Percentiles rank a stretch among this genome's conserved stretches.
phyloP scores from a whole-genome alignment of 2,113 vertebrate species.

The Alces alces region DNA sequence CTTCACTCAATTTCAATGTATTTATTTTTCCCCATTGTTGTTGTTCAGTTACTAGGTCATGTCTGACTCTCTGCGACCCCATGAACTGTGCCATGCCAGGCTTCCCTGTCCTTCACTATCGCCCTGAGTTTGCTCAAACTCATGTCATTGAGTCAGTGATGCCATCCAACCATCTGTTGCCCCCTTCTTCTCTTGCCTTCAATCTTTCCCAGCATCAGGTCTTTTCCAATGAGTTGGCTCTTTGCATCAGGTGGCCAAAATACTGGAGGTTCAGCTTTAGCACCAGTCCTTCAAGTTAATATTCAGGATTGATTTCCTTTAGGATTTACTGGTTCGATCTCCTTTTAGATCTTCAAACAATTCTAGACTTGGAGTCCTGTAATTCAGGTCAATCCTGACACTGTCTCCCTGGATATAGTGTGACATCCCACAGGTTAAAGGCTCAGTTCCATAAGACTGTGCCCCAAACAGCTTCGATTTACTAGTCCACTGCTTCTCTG shows the following conservation, averaged over 20 bases:
- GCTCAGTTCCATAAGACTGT: background rate
- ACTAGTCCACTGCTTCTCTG: background rate
- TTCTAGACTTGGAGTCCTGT: background rate
- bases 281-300: background rate
- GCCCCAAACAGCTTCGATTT: background rate
- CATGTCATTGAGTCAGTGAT: background rate
- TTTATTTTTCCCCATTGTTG: background rate
- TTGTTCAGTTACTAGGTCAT: background rate
- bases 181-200: background rate
- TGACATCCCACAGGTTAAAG: background rate
- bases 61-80: background rate
- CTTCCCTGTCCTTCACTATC: background rate
- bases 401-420: background rate
- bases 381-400: background rate
- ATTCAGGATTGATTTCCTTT: background rate
- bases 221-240: background rate
- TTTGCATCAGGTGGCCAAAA: background rate
- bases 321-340: background rate
- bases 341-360: background rate
- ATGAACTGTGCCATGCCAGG: accelerated
- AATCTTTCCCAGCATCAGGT: background rate
- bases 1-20: background rate
- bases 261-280: background rate
- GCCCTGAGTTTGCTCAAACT: background rate
- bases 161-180: background rate